A percentile compares a stretch with the other conserved stretches of the same genome.
These are phyloP conservation scores for Bungarus multicinctus DNA, from an alignment of 2,113 vertebrate genomes.

Conservation along the genomic window DNA sequence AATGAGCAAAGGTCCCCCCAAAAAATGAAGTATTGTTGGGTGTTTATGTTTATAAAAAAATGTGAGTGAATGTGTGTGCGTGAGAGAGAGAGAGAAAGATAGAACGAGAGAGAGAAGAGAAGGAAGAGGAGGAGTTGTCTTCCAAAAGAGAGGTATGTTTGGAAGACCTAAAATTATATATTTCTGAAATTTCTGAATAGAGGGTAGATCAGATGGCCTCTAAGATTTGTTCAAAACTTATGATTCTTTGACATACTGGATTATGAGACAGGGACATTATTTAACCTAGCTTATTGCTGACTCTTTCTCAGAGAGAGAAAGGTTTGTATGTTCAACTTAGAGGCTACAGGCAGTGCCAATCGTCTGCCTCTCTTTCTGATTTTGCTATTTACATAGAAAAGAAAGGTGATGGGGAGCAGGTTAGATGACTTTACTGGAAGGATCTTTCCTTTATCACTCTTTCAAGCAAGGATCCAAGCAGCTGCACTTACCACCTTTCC, in stretches of 20 bases:
- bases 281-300: background rate
- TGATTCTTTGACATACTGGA: background rate
- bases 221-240: background rate
- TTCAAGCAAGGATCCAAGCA: background rate
- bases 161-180: background rate
- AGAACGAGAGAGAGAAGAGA: background rate
- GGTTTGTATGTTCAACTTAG: background rate
- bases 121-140: background rate
- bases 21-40: background rate
- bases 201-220: background rate
- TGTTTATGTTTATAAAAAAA: background rate
- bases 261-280: too few relatives aligned
- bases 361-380: background rate
- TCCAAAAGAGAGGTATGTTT: background rate
- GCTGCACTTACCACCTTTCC: background rate
- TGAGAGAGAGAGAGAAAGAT: background rate
- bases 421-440: background rate
- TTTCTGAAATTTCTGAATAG: background rate
- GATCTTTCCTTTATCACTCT: background rate
- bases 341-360: background rate
- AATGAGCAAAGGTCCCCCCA: slow-evolving; percentile 8
- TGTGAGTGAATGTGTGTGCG: background rate
- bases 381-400: background rate
- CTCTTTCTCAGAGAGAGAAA: background rate
- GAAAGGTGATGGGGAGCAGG: background rate